phyloP scores from a whole-genome alignment of 2,888 invertebrate species.

The Andrena dorsata region DNA sequence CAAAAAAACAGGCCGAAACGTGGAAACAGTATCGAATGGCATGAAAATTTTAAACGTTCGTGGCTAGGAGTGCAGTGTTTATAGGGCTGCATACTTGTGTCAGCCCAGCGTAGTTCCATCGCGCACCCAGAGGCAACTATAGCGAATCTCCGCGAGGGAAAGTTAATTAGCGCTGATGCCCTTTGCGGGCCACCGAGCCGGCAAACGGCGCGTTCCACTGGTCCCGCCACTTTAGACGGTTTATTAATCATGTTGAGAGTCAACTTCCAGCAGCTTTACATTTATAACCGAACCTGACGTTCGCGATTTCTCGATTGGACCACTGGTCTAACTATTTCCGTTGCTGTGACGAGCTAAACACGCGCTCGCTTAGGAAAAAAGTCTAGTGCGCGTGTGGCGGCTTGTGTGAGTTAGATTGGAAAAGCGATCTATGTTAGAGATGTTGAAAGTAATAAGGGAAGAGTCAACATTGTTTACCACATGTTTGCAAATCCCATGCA shows the following conservation, averaged over 20 bases:
- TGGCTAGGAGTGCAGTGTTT: conserved; percentile 32
- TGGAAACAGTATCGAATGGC: background rate
- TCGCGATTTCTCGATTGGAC: no score
- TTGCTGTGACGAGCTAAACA: no score
- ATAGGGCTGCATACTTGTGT: conserved; percentile 49
- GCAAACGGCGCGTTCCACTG: conserved; percentile 20
- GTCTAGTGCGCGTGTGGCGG: no score
- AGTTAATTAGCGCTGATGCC: conserved; percentile 43
- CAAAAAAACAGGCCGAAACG: no score
- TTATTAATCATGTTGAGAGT: background rate
- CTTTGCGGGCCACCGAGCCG: conserved; percentile 25
- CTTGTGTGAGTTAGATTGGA: no score
- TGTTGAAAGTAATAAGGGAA: no score
- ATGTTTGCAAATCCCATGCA: no score
- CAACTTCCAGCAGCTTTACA: background rate
- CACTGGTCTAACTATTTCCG: no score
- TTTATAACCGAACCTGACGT: background rate
- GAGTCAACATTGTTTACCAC: no score
- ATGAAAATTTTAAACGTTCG: conserved; percentile 21
- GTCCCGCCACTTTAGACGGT: background rate
- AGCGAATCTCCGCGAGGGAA: conserved; percentile 10
- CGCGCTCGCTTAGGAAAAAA: no score
- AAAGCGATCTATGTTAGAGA: no score
- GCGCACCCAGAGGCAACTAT: conserved; percentile 12
- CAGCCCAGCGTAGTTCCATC: conserved; percentile 28